Evolutionary conservation across 2,797 vertebrate genomes (phyloP).

Genomic region (Clamator glandarius): DNA sequence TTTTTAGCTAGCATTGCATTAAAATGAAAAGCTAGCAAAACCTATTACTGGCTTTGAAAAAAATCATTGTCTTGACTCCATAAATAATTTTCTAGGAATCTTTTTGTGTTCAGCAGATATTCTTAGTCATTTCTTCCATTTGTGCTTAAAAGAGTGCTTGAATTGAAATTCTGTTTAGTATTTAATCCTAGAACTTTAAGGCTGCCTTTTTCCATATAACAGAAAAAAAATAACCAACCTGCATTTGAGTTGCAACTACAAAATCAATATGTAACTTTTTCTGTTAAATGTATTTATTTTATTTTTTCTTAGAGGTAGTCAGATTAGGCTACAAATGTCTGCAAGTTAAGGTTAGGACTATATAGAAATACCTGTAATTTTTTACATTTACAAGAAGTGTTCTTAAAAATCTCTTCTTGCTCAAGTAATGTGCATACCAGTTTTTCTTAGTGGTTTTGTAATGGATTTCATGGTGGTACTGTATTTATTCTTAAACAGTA

Average conservation of each 20-base stretch:
- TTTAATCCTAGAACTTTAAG: neutral
- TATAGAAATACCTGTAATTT: neutral
- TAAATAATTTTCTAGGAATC: neutral
- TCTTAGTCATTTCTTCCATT: neutral
- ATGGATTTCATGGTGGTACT: neutral
- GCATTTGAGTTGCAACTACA: neutral
- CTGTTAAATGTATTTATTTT: neutral
- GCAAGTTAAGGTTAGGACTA: neutral
- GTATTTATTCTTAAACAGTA: neutral
- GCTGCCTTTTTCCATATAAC: neutral
- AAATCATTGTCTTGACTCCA: neutral
- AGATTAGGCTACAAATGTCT: neutral
- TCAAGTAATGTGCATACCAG: neutral
- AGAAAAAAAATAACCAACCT: neutral
- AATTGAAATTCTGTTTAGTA: neutral
- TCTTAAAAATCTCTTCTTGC: neutral
- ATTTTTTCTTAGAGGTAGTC: neutral
- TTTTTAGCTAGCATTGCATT: neutral
- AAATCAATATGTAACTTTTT: neutral
- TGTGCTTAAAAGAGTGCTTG: neutral
- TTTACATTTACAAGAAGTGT: neutral
- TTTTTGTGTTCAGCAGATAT: neutral
- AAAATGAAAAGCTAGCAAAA: neutral
- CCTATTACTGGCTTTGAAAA: neutral
- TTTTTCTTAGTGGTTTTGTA: neutral